These are phyloP conservation scores for Kryphioiulus occultus DNA, from an alignment of 2,888 invertebrate genomes.

Conservation along the genomic window DNA sequence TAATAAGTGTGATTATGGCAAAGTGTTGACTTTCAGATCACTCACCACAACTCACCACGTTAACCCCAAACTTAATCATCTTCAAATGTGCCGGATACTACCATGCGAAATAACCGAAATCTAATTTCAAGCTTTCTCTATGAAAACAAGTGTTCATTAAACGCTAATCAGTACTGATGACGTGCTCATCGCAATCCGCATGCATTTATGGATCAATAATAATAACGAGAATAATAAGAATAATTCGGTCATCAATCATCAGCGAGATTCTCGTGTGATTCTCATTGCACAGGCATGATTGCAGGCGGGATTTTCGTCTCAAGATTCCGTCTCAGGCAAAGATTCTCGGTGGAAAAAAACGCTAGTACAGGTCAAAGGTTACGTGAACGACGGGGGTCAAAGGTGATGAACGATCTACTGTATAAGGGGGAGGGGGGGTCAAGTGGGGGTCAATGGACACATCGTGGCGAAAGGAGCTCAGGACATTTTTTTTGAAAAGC, in stretches of 20 bases:
- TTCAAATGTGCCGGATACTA: not conserved
- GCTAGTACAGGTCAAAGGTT: slow-evolving; percentile 28
- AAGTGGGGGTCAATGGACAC: not conserved
- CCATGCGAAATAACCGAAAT: not conserved
- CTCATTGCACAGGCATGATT: slow-evolving; percentile 25
- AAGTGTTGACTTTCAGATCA: not conserved
- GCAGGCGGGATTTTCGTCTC: slow-evolving; percentile 13
- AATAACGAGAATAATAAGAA: not conserved
- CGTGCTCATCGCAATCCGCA: not conserved
- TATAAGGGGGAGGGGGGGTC: not conserved
- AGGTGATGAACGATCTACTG: not conserved
- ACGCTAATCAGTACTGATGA: not conserved
- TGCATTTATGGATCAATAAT: not conserved
- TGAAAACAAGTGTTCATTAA: not conserved
- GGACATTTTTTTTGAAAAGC: too few species aligned
- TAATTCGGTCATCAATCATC: not conserved
- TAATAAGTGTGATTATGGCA: not conserved
- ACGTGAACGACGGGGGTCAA: not conserved
- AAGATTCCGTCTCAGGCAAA: slow-evolving; percentile 30
- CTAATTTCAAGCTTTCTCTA: not conserved
- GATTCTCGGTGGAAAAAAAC: not conserved
- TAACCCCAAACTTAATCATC: not conserved
- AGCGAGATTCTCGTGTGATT: slow-evolving; percentile 30
- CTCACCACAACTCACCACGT: too few species aligned
- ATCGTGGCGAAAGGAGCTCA: not conserved